Evolutionary conservation across 2,888 invertebrate species (phyloP).

Genomic region (Mechanitis messenoides): DNA sequence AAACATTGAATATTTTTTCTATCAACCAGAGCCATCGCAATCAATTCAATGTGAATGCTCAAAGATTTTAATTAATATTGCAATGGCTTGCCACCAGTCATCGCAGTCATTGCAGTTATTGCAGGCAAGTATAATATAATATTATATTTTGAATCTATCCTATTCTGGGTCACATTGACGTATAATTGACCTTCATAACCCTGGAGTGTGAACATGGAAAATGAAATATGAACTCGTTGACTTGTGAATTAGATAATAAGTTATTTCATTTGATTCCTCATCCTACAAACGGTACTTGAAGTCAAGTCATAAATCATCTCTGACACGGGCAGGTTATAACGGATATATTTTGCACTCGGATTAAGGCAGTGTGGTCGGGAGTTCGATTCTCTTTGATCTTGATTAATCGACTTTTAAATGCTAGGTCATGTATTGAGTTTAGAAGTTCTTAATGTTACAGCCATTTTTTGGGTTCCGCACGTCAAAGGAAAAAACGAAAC

Average conservation of each 20-base stretch:
- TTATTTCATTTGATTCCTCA: slow-evolving; percentile 3
- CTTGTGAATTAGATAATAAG: slow-evolving; percentile 9
- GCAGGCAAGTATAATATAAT: too few species aligned
- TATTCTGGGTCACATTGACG: slow-evolving; percentile 17
- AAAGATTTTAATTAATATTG: too few species aligned
- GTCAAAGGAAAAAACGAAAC: too few species aligned
- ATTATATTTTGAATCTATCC: slow-evolving; percentile 1
- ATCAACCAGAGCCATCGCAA: too few species aligned
- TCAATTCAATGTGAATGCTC: too few species aligned
- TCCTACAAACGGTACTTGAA: slow-evolving; percentile 21
- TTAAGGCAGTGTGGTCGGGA: slow-evolving; percentile 23
- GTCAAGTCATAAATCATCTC: slow-evolving; percentile 39
- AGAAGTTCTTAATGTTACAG: too few species aligned
- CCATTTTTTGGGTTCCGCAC: too few species aligned
- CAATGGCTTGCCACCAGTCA: too few species aligned
- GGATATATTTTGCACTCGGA: slow-evolving; percentile 27
- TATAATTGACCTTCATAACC: slow-evolving; percentile 19
- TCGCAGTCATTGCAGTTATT: too few species aligned
- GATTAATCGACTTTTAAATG: slow-evolving; percentile 22
- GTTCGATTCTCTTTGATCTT: slow-evolving; percentile 30
- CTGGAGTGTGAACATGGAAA: background rate
- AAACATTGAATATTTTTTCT: too few species aligned
- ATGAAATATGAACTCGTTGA: slow-evolving; percentile 11
- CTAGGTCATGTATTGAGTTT: slow-evolving; percentile 12
- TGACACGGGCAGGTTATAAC: slow-evolving; percentile 32